Evolutionary conservation across 1,140 invertebrate genomes (phyloP), one percentile per base, ranked within the genome.

Genomic region (Lordiphosa collinella): DNA sequence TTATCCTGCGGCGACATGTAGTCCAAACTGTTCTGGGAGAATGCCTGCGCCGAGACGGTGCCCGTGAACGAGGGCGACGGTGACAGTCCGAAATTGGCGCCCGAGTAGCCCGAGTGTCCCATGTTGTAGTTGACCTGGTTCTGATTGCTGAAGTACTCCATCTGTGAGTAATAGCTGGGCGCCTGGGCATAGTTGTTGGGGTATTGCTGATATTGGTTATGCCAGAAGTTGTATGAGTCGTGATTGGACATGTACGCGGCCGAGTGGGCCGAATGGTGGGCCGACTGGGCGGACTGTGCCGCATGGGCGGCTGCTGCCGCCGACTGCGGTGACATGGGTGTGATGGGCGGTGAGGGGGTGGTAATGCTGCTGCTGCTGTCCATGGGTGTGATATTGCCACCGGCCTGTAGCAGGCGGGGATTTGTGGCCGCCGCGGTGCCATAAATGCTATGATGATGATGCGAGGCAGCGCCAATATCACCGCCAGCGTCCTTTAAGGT

Each of bases 281-380:
- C 64, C 22, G 86, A 80, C 35, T 85, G 79, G 35, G 79, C 79
- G 22, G 75, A 73, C n/a, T 85, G 72, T 34, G 84, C 84, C 16
- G 86, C 84, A 48, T 85, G 79, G 5, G 84, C 84, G 2, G 86
- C 87, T 6, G 87, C 87, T 13, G 86, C 86, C 5, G 87, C 87
- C 71, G 90, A 91, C 34, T 92, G 91, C 11, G 91, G 91, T 29
- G 87, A 88, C 87, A 88, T 88, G 16, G 80, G 90, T 16, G 91
- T 92, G 9, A 92, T 92, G 10, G 92, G 92, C 14, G 92, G 92
- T 11, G 92, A 93, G 0, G 92, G 92, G 0, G 92, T 93, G 1
- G 92, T 92, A 1, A 93, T 92, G 47, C 91, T 92, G 4, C 91
- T 92, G 62, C 92, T 93, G 25, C 92, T 93, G 9, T 92, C 92